phyloP scores from a whole-genome alignment of 2,113 vertebrate species.

The Monopterus albus region DNA sequence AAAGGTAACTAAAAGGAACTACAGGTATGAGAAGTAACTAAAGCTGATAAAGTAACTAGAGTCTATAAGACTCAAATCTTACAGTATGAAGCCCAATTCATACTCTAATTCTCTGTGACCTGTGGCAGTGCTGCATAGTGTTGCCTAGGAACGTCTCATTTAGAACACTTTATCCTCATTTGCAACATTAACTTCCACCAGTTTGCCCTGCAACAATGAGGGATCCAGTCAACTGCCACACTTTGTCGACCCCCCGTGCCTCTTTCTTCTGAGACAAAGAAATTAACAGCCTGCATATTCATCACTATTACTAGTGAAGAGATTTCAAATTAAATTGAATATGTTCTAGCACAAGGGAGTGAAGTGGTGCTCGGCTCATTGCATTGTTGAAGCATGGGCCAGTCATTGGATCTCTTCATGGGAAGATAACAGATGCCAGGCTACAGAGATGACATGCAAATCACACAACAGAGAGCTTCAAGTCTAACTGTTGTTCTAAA shows the following conservation, averaged over 20 bases:
- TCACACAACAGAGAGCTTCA: conserved; percentile 1
- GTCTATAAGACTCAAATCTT: too few species aligned
- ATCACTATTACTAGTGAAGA: conserved; percentile 51
- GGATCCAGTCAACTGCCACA: conserved; percentile 63
- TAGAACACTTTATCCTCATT: conserved; percentile 50
- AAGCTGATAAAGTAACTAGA: too few species aligned
- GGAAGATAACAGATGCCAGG: conserved; percentile 25
- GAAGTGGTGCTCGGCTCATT: conserved; percentile 43
- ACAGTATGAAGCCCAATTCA: too few species aligned
- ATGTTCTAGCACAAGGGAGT: conserved; percentile 51
- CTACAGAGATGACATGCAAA: conserved; percentile 19
- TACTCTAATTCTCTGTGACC: conserved; percentile 7
- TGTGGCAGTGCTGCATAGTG: not conserved
- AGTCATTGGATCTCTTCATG: conserved; percentile 22
- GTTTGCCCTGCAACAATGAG: conserved; percentile 39
- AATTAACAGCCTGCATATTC: conserved; percentile 65
- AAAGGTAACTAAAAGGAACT: too few species aligned
- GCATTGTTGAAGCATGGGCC: conserved; percentile 36
- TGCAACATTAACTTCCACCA: conserved; percentile 66
- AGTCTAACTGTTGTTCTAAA: conserved; percentile 4
- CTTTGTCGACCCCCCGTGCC: conserved; percentile 54
- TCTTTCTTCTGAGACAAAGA: conserved; percentile 55
- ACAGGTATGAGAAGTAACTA: too few species aligned
- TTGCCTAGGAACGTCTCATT: conserved; percentile 28
- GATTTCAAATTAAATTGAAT: conserved; percentile 65